Base-by-base conservation (phyloP, 2,797 vertebrate species). In the Ctenochaetus hawaiiensis region DNA sequence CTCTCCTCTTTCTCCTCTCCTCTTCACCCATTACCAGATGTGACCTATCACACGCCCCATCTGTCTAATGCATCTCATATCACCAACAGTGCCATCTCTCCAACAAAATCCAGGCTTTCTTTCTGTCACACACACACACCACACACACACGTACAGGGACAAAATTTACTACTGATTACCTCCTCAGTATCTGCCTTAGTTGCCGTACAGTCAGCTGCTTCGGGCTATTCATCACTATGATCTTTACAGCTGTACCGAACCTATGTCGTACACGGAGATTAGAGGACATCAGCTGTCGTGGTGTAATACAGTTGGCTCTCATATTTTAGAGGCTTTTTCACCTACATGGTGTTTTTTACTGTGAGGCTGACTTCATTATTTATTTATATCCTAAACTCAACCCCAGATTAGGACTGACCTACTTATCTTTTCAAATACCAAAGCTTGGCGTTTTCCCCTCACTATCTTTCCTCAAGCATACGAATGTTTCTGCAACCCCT, bases 331-430 rank as follows among this genome's bases (percentile, higher is more conserved):
- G 65, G 66, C 20, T 77, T 81, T 85, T 86, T 56, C 69, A 83
- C 83, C 60, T 85, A 60, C 45, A 70, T 84, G 47, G 8, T 69
- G 48, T 74, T 91, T 34, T 89, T 77, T 43, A 76, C 85, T 85
- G 74, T 78, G 81, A 84, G 76, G 77, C 83, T 59, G 70, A 66
- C 72, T 84, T 76, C 76, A 90, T 93, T 86, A 89, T 89, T 91
- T 93, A 94, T 94, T 92, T 89, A 94, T 87, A 76, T 57, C 45
- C 78, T 86, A 85, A 92, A 91, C 82, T 90, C 88, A 90, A 87
- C 69, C 83, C 90, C 81, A 90, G 84, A 91, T 93, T 91, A 90
- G 76, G 72, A 87, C 90, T 93, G 92, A 93, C 93, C 93, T 90
- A 94, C 83, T 93, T 93, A 84, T 93, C 82, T 88, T 88, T 89